Conservation (phyloP, 2,113 vertebrate genomes). For the Mus pahari region DNA sequence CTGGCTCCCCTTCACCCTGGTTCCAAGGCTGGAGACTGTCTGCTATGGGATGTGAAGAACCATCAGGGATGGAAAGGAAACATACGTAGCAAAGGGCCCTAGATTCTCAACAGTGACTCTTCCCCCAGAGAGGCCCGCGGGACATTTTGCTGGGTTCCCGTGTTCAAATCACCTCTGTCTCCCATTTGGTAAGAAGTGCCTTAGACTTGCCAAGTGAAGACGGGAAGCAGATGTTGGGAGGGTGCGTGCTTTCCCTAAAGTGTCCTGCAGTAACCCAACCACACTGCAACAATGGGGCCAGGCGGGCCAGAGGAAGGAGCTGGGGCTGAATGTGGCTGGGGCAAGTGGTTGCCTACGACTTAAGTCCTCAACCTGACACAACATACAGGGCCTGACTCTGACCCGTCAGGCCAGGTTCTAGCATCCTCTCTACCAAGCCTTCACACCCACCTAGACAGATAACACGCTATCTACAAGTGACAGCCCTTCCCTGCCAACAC, state of each 20-base stretch:
- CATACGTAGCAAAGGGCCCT: background rate
- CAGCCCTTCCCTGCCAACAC: background rate
- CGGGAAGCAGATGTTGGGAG: background rate
- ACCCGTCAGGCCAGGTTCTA: background rate
- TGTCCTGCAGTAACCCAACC: background rate
- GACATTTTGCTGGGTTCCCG: background rate
- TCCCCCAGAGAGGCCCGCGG: background rate
- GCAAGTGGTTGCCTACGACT: background rate
- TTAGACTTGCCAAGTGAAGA: background rate
- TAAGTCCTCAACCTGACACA: background rate
- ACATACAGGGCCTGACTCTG: background rate
- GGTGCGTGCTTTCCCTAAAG: background rate
- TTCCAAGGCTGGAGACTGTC: background rate
- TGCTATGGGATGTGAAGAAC: background rate
- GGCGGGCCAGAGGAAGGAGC: background rate
- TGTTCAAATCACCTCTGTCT: background rate
- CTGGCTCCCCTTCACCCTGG: background rate
- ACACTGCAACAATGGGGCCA: background rate
- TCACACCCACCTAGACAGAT: background rate
- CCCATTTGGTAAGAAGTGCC: background rate
- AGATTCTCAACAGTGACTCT: background rate
- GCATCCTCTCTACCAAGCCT: background rate
- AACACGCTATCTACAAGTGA: background rate
- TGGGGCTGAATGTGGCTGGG: background rate
- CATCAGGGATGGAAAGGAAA: background rate